phyloP scores from a whole-genome alignment of 2,113 vertebrate species.

The Chaetorhynchus papuensis region DNA sequence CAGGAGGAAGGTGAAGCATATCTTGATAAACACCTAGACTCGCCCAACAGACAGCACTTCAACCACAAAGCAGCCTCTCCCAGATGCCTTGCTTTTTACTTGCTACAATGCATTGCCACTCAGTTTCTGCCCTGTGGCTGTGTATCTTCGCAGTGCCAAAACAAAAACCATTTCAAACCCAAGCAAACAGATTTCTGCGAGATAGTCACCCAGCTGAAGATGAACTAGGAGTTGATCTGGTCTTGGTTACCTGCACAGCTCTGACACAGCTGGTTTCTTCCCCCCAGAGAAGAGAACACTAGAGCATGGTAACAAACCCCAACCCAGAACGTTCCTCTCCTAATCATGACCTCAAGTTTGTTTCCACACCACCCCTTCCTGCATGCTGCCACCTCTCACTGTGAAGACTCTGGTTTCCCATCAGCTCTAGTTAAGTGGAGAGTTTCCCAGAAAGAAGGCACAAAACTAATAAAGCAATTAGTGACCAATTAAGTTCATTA shows the following conservation, averaged over 20 bases:
- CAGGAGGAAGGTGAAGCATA: not conserved
- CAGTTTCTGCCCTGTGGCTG: not conserved
- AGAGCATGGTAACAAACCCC: not conserved
- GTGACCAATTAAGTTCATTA: constrained; percentile 44
- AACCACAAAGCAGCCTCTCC: not conserved
- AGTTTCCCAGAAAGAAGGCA: not conserved
- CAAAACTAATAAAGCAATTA: constrained; percentile 45
- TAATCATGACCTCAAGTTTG: not conserved
- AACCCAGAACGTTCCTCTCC: not conserved
- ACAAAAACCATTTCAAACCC: not conserved
- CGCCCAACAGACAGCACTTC: not conserved
- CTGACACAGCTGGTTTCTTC: not conserved
- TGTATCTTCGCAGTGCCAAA: accelerated
- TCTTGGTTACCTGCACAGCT: not conserved
- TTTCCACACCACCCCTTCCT: not conserved
- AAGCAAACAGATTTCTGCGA: not conserved
- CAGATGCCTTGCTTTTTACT: not conserved
- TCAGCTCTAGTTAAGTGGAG: not conserved
- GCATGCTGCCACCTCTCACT: not conserved
- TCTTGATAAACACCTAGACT: not conserved
- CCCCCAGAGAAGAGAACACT: not conserved
- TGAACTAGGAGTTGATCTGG: not conserved
- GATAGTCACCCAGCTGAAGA: not conserved
- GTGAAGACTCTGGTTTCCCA: not conserved
- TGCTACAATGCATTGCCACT: not conserved